These are phyloP conservation scores for Eupithecia tripunctaria DNA, from an alignment of 2,888 invertebrate genomes.

Conservation along the genomic window DNA sequence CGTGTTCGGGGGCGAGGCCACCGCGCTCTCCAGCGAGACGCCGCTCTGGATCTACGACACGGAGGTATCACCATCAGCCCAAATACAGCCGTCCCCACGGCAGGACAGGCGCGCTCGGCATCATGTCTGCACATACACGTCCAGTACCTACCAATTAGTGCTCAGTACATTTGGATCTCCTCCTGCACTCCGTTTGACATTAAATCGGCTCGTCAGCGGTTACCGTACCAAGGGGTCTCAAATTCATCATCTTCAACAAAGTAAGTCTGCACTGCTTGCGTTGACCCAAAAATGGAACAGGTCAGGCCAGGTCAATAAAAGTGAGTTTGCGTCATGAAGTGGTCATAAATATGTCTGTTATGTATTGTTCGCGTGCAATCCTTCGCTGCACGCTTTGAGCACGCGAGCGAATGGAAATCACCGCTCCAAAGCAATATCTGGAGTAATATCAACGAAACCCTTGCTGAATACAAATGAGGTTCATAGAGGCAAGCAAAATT, in stretches of 20 bases:
- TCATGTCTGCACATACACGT: neutral
- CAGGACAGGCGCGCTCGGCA: constrained; percentile 82
- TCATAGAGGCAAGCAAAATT: neutral
- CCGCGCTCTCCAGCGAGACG: constrained; percentile 91
- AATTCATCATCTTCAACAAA: neutral
- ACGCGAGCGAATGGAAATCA: constrained; percentile 12
- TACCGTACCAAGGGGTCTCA: no score
- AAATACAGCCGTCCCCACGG: constrained; percentile 75
- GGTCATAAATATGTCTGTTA: neutral
- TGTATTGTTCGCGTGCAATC: constrained; percentile 13
- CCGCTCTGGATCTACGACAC: constrained; percentile 94
- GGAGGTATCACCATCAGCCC: constrained; percentile 75
- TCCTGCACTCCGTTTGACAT: neutral
- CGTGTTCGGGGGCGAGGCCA: constrained; percentile 94
- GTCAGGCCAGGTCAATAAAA: neutral
- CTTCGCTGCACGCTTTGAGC: constrained; percentile 15
- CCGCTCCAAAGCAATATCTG: neutral
- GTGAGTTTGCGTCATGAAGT: neutral
- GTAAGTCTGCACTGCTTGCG: neutral
- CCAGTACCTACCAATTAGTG: neutral
- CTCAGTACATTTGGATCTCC: no score
- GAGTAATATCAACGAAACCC: constrained; percentile 7
- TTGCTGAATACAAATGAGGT: neutral
- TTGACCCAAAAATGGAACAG: neutral
- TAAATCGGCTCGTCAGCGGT: neutral